Base-by-base conservation (phyloP, 2,888 invertebrate genomes). In the Netelia virgata region DNA sequence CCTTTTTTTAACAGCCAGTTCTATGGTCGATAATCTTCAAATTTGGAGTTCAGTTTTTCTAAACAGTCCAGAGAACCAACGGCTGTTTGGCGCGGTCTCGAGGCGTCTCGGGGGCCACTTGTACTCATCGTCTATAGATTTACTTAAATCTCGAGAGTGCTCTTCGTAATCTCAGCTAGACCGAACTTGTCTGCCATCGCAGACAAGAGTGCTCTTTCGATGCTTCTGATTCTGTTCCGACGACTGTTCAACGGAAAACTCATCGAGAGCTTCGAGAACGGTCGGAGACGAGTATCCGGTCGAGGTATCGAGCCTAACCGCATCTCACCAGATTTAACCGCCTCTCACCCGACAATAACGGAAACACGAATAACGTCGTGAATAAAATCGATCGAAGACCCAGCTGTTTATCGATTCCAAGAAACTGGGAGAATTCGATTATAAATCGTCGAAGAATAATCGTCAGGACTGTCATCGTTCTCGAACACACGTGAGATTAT, bases 401-500 rank as follows among this genome's bases (percentile, higher is more conserved):
- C n/a, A 47, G 18, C 14, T 0, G 16, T 9, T 57, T 74, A 73
- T 73, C 66, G 63, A 81, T 81, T 77, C 72, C 55, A 23, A 57
- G 77, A 77, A 77, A 43, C 68, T 3, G 64, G 43, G 55, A 57
- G 68, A 77, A 70, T 69, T 75, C 66, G 72, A 80, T 80, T 72
- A 63, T 80, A 80, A 76, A 69, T 80, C 72, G 41, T 36, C n/a
- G 41, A 43, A 28, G 66, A 20, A 66, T 61, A 76, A 68, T 18
- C 53, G 72, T 72, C 59, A 23, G 43, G 11, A 16, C 55, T 59
- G 63, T 68, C 72, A 68, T 72, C 77, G 68, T 80, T 74, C 59
- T 57, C 77, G 23, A 63, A 28, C 53, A 55, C 74, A 69, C 81
- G 78, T 73, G 74, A 82, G 78, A 70, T 79, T 75, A 78, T 74